Base-by-base conservation (phyloP, 1,140 invertebrate species). In the Polypedilum pembai region DNA sequence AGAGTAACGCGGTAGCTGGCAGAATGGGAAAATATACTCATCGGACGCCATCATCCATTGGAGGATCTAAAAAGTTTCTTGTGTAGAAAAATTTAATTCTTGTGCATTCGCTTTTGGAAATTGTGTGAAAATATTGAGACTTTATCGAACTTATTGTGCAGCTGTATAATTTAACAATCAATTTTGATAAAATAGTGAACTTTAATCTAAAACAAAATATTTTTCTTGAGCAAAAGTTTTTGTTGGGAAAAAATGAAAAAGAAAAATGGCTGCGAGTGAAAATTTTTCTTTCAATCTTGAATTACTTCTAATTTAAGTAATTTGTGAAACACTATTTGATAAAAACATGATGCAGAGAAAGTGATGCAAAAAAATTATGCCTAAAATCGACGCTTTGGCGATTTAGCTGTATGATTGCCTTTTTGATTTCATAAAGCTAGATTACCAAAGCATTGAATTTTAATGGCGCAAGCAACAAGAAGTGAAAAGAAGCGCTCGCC, bases 341-440 rank as follows among this genome's bases (percentile, higher is more conserved):
- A 33, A 3, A 5, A 33, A 33, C 24, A 33, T 5, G 24, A 33
- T 33, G 24, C 5, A 5, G 24, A 33, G 24, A 33, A 33, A 33
- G 2, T 33, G 2, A 3, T 33, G 8, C 8, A 1, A 8, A 8
- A 45, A 15, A 15, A 4, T 4, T n/a, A 56, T 73, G 73, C 21
- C 74, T 56, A 65, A 76, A 79, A 76, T 84, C 82, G 83, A 86
- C 85, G 87, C 93, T 95, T 94, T 95, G 93, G 93, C 92, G 91
- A 91, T 94, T 90, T 94, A 94, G 93, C 93, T 94, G 92, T 92
- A 92, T 94, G 93, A 94, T 87, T 86, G 84, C 15, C 83, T 82
- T 79, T 79, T 82, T 79, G 79, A 86, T 83, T 86, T 92, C 92
- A 93, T 93, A 93, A 91, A 92, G 92, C 92, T 93, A 92, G 89